A percentile compares a stretch with the other conserved stretches of the same genome.
These are phyloP conservation scores for Chironomus riparius DNA, from an alignment of 2,888 invertebrate genomes.

Conservation along the genomic window DNA sequence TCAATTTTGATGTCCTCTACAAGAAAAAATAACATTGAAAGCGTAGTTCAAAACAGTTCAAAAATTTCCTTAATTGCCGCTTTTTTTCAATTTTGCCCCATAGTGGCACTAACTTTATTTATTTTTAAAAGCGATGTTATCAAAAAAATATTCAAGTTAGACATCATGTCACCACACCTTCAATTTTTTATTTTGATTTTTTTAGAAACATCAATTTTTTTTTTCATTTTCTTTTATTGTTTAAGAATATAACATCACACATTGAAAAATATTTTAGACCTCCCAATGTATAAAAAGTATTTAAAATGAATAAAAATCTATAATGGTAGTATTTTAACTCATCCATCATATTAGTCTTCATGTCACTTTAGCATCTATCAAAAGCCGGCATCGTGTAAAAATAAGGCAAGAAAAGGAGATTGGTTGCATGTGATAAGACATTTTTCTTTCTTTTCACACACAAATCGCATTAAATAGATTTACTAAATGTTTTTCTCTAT, in stretches of 20 bases:
- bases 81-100: too few species aligned
- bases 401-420: not conserved
- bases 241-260: not conserved
- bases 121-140: not conserved
- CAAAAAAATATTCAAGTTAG: not conserved
- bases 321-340: not conserved
- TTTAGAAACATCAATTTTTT: not conserved
- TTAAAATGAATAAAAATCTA: not conserved
- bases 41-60: too few species aligned
- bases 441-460: not conserved
- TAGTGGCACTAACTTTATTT: not conserved
- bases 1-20: too few species aligned
- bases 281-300: not conserved
- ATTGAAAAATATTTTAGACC: not conserved
- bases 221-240: not conserved
- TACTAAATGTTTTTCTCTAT: too few species aligned
- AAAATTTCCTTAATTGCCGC: too few species aligned
- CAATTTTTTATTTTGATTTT: not conserved
- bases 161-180: slow-evolving; percentile 17
- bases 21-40: too few species aligned
- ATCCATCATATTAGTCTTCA: not conserved
- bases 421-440: slow-evolving; percentile 8
- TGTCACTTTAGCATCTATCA: too few species aligned
- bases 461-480: not conserved
- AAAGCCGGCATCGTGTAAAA: too few species aligned